Base-by-base conservation (phyloP, 2,888 invertebrate genomes). In the Monopis laevigella region DNA sequence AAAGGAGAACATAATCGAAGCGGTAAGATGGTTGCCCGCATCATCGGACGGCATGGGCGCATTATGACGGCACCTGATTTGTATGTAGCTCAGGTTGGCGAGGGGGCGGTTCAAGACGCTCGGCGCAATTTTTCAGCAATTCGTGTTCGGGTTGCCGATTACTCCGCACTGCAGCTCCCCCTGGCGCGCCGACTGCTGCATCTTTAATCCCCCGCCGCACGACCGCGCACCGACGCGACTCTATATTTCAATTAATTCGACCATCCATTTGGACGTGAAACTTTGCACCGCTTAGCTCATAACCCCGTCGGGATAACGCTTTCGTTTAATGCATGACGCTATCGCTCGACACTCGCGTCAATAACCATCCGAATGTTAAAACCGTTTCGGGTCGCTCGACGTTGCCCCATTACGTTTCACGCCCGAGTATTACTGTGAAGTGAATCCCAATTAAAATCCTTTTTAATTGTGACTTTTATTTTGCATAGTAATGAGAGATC, bases 241-340 rank as follows among this genome's bases (percentile, higher is more conserved):
- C 66, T 70, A 73, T 78, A 75, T 77, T 75, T 77, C 77, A 74
- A 77, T 77, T 77, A 77, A 74, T 72, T 74, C 68, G 65, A 55
- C 66, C 62, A 70, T 73, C 68, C 63, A 69, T 73, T 72, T 57
- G 55, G 55, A 65, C 59, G 60, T 59, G 63, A 58, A 70, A 66
- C 60, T 64, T 63, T 54, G 60, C 55, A 62, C 56, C 65, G 62
- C 58, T 71, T 63, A 65, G 57, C 62, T 67, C 61, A 64, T 65
- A 62, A 61, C 60, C 58, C 59, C 56, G 51, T 49, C 32, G 46
- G 43, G 44, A 43, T 41, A 40, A 21, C 36, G 21, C 21, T 36
- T 8, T 19, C 36, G 19, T 36, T 36, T 36, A 36, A 19, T 21
- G 36, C 16, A 36, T n/a, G n/a, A n/a, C n/a, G n/a, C n/a, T n/a